Percentiles rank a stretch among this genome's conserved stretches.
Evolutionary conservation across 1,140 invertebrate species (phyloP).

Genomic region (Triops cancriformis): DNA sequence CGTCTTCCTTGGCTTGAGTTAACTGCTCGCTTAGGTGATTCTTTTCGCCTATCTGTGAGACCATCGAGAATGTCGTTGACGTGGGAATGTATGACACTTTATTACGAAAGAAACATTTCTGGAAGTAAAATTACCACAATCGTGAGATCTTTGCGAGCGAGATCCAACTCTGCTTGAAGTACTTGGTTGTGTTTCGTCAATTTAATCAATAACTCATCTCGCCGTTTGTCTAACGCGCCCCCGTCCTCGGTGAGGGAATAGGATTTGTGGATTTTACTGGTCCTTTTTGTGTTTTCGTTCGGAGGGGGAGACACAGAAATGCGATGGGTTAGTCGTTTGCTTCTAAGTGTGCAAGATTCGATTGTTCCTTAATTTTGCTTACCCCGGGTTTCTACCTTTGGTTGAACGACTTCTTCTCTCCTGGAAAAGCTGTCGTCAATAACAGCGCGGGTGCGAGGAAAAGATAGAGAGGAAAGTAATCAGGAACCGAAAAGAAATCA

Average conservation of each 20-base stretch:
- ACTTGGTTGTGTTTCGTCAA: slow-evolving; percentile 13
- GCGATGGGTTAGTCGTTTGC: neutral
- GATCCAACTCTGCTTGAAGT: neutral
- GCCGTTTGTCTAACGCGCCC: neutral
- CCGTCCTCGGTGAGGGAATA: neutral
- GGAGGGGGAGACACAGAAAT: neutral
- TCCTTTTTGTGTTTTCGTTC: neutral
- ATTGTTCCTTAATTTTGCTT: neutral
- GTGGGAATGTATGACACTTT: neutral
- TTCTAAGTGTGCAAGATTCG: neutral
- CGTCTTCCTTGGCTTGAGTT: neutral
- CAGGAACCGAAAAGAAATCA: neutral
- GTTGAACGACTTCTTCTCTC: slow-evolving; percentile 9
- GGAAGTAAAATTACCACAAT: neutral
- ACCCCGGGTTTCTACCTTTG: neutral
- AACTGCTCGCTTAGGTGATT: neutral
- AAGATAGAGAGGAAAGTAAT: neutral
- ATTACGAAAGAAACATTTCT: neutral
- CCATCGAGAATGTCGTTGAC: neutral
- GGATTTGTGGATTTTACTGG: slow-evolving; percentile 10
- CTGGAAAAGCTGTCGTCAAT: neutral
- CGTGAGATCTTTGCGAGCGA: neutral
- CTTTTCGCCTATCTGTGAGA: neutral
- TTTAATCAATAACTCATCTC: slow-evolving; percentile 11
- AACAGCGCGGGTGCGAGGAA: neutral